Conservation (phyloP, 2,113 vertebrate genomes). For the Campylomormyrus numenius region DNA sequence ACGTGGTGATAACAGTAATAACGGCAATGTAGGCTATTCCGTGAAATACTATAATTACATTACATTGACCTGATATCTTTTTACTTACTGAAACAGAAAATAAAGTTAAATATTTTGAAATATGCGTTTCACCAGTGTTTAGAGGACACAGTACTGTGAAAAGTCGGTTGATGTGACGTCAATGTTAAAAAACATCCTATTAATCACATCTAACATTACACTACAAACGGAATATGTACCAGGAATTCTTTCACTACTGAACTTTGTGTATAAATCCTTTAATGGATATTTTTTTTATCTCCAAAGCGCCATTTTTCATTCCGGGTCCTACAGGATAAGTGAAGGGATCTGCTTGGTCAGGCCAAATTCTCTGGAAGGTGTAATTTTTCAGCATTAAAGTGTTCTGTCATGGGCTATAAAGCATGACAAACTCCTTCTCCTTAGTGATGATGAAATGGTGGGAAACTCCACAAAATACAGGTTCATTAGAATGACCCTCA, state of each 20-base stretch:
- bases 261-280: background rate
- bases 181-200: background rate
- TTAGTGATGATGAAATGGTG: constrained; percentile 13
- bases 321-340: background rate
- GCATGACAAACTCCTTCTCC: background rate
- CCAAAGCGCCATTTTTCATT: background rate
- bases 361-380: constrained; percentile 1
- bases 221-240: background rate
- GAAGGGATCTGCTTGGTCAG: background rate
- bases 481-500: background rate
- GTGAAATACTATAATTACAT: background rate
- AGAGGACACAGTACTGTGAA: background rate
- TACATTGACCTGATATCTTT: background rate
- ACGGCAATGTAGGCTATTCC: background rate
- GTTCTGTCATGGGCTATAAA: background rate
- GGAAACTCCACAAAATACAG: constrained; percentile 13
- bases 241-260: background rate
- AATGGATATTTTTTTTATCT: background rate
- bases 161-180: background rate
- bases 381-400: constrained; percentile 18
- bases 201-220: background rate
- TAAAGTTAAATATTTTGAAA: background rate
- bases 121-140: background rate
- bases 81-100: background rate
- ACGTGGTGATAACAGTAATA: background rate